Evolutionary conservation across 2,797 vertebrate species (phyloP).

Genomic region (Sarcophilus harrisii): DNA sequence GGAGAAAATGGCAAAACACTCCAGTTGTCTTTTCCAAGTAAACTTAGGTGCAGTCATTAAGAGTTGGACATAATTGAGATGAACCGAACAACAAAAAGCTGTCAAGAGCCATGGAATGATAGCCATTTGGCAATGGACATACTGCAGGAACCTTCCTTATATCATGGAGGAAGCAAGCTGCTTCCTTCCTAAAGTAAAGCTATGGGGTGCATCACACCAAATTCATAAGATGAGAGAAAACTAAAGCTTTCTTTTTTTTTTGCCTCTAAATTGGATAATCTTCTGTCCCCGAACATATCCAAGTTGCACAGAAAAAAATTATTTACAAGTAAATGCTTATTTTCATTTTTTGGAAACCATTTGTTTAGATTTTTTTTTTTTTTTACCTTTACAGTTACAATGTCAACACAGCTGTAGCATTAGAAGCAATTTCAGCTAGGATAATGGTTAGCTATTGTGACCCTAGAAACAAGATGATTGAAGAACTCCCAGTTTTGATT

Average conservation of each 20-base stretch:
- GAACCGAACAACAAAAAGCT: background rate
- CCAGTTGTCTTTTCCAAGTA: background rate
- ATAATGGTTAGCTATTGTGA: constrained; percentile 9
- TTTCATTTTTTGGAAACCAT: constrained; percentile 43
- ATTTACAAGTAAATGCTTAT: constrained; percentile 44
- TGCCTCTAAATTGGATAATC: constrained; percentile 9
- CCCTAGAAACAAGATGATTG: constrained; percentile 4
- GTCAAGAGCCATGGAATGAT: background rate
- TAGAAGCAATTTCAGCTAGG: constrained; percentile 25
- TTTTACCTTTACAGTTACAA: constrained; percentile 45
- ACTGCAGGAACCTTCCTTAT: background rate
- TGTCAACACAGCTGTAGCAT: constrained; percentile 44
- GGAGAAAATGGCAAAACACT: background rate
- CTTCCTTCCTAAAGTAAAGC: background rate
- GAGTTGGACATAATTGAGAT: background rate
- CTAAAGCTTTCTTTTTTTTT: background rate
- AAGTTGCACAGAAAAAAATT: constrained; percentile 22
- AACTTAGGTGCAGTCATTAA: background rate
- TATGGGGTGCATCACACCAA: constrained; percentile 13
- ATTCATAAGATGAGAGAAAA: constrained; percentile 41
- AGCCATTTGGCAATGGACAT: background rate
- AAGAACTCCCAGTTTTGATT: constrained; percentile 31
- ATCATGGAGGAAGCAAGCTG: background rate
- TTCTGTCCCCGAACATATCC: background rate
- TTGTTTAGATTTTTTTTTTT: constrained; percentile 41